Conservation (phyloP, 1,140 invertebrate species). For the Goniozus legneri region DNA sequence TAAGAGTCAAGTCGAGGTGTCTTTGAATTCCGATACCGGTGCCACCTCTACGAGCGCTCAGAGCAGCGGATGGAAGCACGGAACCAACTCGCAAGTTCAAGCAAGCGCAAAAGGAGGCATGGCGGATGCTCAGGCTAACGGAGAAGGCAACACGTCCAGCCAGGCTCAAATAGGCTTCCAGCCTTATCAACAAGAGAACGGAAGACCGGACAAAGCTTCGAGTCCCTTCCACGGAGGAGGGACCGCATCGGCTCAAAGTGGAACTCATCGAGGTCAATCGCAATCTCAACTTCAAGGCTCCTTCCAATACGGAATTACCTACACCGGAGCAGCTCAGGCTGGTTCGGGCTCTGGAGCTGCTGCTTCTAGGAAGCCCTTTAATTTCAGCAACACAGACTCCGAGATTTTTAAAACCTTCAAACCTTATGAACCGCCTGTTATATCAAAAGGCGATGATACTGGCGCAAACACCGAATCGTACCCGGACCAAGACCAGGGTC, state of each 20-base stretch:
- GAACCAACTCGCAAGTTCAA: conserved; percentile 72
- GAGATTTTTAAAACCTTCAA: conserved; percentile 39
- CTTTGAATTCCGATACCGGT: conserved; percentile 68
- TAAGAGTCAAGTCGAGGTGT: conserved; percentile 74
- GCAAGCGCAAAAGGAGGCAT: conserved; percentile 74
- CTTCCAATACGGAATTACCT: conserved; percentile 73
- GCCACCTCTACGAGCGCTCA: conserved; percentile 70
- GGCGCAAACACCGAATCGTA: background rate
- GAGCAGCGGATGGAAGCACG: conserved; percentile 70
- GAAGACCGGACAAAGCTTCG: conserved; percentile 45
- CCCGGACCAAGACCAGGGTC: conserved; percentile 52
- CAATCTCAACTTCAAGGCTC: conserved; percentile 77
- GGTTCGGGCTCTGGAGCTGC: conserved; percentile 63
- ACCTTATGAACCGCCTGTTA: conserved; percentile 38
- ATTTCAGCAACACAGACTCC: conserved; percentile 34
- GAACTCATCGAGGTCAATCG: conserved; percentile 68
- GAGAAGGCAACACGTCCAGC: conserved; percentile 76
- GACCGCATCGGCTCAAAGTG: conserved; percentile 72
- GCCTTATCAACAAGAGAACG: conserved; percentile 62
- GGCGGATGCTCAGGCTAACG: conserved; percentile 79
- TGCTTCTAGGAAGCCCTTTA: conserved; percentile 45
- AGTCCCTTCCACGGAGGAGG: conserved; percentile 70
- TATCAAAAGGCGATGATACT: conserved; percentile 48
- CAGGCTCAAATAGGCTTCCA: conserved; percentile 83
- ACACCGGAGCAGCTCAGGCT: conserved; percentile 76